Evolutionary conservation across 1,140 invertebrate species (phyloP), one percentile per base, ranked within the genome.

Genomic region (Drosophila rhopaloa): DNA sequence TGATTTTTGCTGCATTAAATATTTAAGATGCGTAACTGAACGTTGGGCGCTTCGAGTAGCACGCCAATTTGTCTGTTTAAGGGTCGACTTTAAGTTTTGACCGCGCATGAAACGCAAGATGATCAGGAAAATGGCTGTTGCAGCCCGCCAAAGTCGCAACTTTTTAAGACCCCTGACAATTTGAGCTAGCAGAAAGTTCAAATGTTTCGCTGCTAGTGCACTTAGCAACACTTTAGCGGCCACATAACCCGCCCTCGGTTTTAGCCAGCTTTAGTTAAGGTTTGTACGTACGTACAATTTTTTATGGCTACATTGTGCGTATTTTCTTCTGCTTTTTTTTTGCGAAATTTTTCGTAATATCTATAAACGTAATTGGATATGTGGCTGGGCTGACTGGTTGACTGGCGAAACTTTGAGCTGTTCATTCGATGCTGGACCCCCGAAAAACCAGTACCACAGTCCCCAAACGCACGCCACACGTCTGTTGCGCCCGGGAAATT

Each of bases 291-390:
- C 51, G 10, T 29, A 57, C 65, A 50, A 43, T 62, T 86, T 85
- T 79, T 86, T 73, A 82, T 82, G 62, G 59, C 76, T 76, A 86
- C 81, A 79, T 76, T 82, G 82, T 86, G 79, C 75, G 79, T 86
- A 86, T 35, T 37, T 71, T 50, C 43, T 37, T 7, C 16, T 41
- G 24, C 4, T 50, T 35, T n/a, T 46, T 72, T 63, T 71, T 82
- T 62, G 57, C 43, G 44, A 61, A 86, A 79, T 88, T 80, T 66
- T 66, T 40, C 37, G 59, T 62, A 83, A 88, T 88, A 86, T 88
- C 83, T 88, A 88, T 88, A 86, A 86, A 88, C 72, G 79, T 88
- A 86, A 86, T 86, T 86, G 83, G 83, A 86, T 86, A 67, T 86
- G 83, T 86, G 79, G 62, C 53, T 58, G 14, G 14, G 37, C 57